phyloP scores from a whole-genome alignment of 2,888 invertebrate genomes.

The Campoplex nolae region DNA sequence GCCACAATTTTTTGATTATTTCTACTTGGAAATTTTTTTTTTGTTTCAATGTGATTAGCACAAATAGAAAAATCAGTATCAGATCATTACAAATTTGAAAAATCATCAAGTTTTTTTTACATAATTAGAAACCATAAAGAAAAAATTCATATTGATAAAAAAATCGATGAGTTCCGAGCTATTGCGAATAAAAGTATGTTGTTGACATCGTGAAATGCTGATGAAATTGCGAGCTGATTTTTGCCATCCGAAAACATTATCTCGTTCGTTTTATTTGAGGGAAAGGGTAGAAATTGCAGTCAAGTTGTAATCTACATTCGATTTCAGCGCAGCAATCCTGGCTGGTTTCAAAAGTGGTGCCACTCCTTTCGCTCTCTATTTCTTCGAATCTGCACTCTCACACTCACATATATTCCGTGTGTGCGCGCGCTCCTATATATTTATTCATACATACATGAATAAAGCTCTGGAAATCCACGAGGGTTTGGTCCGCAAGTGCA shows the following conservation, averaged over 20 bases:
- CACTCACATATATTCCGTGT: too few species aligned
- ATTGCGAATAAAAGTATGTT: not conserved
- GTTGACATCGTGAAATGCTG: not conserved
- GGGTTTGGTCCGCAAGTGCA: conserved; percentile 34
- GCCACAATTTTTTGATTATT: conserved; percentile 60
- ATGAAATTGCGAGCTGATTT: conserved; percentile 6
- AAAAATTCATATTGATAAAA: not conserved
- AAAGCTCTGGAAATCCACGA: not conserved
- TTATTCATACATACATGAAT: not conserved
- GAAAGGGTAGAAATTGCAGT: conserved; percentile 52
- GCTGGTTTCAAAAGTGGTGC: conserved; percentile 47
- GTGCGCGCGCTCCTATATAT: not conserved
- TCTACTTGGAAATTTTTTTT: not conserved
- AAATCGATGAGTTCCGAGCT: not conserved
- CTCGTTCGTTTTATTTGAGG: conserved; percentile 39
- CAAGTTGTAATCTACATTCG: conserved; percentile 68
- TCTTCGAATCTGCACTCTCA: not conserved
- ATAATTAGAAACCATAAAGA: not conserved
- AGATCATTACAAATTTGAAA: too few species aligned
- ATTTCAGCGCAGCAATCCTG: conserved; percentile 53
- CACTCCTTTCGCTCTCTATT: not conserved
- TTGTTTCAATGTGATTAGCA: not conserved
- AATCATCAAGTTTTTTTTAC: not conserved
- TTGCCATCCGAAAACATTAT: conserved; percentile 22
- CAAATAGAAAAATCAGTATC: not conserved